phyloP scores from a whole-genome alignment of 2,797 vertebrate species.

The Crocodylus rhombifer region DNA sequence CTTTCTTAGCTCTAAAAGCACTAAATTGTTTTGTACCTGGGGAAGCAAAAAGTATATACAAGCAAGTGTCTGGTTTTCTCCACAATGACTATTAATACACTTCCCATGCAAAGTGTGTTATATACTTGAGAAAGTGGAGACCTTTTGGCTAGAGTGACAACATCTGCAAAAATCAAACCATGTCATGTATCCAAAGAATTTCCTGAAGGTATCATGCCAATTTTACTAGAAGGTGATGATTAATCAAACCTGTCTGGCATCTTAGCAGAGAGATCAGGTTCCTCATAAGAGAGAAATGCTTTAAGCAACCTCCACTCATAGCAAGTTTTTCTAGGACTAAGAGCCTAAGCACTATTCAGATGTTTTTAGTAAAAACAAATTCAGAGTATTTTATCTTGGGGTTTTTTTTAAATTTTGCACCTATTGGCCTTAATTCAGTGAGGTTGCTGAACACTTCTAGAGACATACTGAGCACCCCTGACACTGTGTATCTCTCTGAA shows the following conservation, averaged over 20 bases:
- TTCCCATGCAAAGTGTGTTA: slow-evolving; percentile 38
- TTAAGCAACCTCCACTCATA: slow-evolving; percentile 18
- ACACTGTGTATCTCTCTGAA: not conserved
- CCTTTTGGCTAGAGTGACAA: slow-evolving; percentile 68
- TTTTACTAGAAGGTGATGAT: slow-evolving; percentile 73
- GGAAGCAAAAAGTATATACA: slow-evolving; percentile 48
- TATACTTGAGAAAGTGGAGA: slow-evolving; percentile 51
- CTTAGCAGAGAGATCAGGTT: slow-evolving; percentile 64
- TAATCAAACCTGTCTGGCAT: slow-evolving; percentile 69
- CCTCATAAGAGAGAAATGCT: slow-evolving; percentile 60
- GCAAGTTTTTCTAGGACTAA: slow-evolving; percentile 10
- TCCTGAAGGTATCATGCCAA: slow-evolving; percentile 72
- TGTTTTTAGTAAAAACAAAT: not conserved
- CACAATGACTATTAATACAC: slow-evolving; percentile 43
- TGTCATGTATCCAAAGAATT: slow-evolving; percentile 69
- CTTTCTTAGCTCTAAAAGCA: slow-evolving; percentile 77
- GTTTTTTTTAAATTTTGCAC: not conserved
- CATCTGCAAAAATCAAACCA: slow-evolving; percentile 73
- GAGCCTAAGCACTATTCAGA: not conserved
- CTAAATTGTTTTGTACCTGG: slow-evolving; percentile 32
- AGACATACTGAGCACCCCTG: not conserved
- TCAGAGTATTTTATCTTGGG: not conserved
- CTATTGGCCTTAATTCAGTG: not conserved
- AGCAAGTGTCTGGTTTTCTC: slow-evolving; percentile 39
- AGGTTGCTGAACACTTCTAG: not conserved